Evolutionary conservation across 2,113 vertebrate species (phyloP), one percentile per base, ranked within the genome.

Genomic region (Planiliza haematocheilus): DNA sequence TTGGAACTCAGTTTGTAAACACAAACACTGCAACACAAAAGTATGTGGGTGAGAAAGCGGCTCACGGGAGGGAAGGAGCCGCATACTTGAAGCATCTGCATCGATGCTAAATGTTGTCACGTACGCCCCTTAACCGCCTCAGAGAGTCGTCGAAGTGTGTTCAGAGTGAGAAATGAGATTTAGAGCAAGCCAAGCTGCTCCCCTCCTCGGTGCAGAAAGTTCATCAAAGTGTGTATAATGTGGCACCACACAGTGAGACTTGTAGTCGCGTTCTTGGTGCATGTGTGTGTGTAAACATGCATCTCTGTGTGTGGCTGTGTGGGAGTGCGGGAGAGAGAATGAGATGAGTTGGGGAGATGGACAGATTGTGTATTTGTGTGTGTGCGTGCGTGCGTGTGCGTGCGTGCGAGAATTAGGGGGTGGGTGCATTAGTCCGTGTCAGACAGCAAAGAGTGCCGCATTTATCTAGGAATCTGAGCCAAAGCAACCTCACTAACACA

Each of bases 391-490:
- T 81, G 75, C 74, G 55, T 75, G 70, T 39, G 72, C 67, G 61
- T 41, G 72, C 56, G 79, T 61, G 60, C 41, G 63, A 57, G 69
- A 24, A 68, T 85, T 69, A 76, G 88, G 86, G 91, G 90, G 91
- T 89, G 89, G 88, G 91, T 88, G 88, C 88, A 91, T 83, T 72
- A 65, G 87, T 89, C 87, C 79, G 69, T 93, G 90, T 92, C 89
- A 91, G 91, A 92, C 85, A 91, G 87, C 89, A 91, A 93, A 92
- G 91, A 90, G 89, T 90, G 89, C 86, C 41, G 70, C 83, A 91
- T 89, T 91, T 92, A 93, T 94, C 90, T 92, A 90, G 90, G 92
- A 93, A 93, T 94, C 91, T 87, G 86, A 93, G 91, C 81, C 88
- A 92, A 92, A 91, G 88, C 79, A 89, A 82, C 83, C 83, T 88